Evolutionary conservation across 2,888 invertebrate species (phyloP), one percentile per base, ranked within the genome.

Genomic region (Ochlodes sylvanus): DNA sequence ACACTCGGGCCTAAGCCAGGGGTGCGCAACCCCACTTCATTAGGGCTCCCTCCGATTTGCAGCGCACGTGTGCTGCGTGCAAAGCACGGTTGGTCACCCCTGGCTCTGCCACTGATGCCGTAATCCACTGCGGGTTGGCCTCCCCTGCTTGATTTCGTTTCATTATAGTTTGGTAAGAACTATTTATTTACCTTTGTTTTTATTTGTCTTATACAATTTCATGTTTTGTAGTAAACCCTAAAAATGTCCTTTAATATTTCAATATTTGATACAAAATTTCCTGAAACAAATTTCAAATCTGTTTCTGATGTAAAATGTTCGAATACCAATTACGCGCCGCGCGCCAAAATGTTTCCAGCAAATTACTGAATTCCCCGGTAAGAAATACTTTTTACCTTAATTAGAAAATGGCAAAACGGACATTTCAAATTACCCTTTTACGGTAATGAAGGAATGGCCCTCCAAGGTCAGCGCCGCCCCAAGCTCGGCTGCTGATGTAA

Each of bases 1-100:
- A 55, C 57, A 50, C 64, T 50, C 61, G 34, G 65, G 73, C 69
- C 64, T 69, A 64, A 68, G 73, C 69, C 80, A 85, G 85, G 88
- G 89, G 88, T 77, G 84, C 79, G 75, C 78, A 78, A 83, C 89
- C 92, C 90, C 84, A 85, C 89, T 90, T 92, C 89, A 91, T 90
- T 90, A 89, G 83, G 77, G 75, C 76, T 74, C 78, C 89, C 89
- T 84, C 82, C 81, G 82, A 84, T 85, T 85, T 84, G 86, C 82
- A 79, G 75, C 83, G 87, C 89, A 89, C 91, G 92, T 90, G 92
- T 81, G 86, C 81, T 79, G 89, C 86, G 84, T 87, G 85, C 87
- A 75, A 77, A 84, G 83, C 81, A 77, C 82, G 85, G 82, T 80
- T 79, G 86, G 85, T 80, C 87, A 85, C 90, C 90, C 89, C 85